phyloP scores from a whole-genome alignment of 53 echinoderm and acorn worm species.

The Echinarachnius parma region DNA sequence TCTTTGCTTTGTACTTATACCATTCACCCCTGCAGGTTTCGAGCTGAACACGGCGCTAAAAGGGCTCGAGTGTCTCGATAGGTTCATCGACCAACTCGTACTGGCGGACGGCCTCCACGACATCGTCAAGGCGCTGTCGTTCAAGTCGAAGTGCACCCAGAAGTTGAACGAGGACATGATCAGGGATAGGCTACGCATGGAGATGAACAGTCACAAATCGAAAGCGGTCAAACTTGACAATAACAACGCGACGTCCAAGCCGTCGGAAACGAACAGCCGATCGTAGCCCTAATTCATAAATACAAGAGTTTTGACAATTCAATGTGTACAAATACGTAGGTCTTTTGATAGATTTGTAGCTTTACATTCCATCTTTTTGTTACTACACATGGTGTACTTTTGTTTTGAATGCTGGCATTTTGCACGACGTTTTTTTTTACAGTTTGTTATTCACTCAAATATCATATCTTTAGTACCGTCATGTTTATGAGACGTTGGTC shows the following conservation, averaged over 20 bases:
- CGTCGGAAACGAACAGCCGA: neutral
- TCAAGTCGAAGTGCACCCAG: slow-evolving; percentile 70
- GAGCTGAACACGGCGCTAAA: slow-evolving; percentile 85
- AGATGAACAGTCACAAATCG: slow-evolving; percentile 38
- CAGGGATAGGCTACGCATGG: slow-evolving; percentile 34
- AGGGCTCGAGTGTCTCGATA: slow-evolving; percentile 66
- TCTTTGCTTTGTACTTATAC: no score
- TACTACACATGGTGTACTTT: no score
- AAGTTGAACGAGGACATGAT: slow-evolving; percentile 78
- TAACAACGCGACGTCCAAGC: neutral
- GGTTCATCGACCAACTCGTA: slow-evolving; percentile 65
- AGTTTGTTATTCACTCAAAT: no score
- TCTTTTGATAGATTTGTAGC: no score
- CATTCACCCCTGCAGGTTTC: slow-evolving; percentile 88
- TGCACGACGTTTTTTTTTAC: no score
- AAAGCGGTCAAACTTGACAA: slow-evolving; percentile 5
- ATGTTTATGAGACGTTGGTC: no score
- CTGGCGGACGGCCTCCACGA: slow-evolving; percentile 59
- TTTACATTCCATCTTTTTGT: no score
- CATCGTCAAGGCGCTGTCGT: slow-evolving; percentile 74
- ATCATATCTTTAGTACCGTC: no score
- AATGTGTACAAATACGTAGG: no score
- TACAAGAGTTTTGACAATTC: no score
- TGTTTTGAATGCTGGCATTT: no score
- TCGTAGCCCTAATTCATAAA: no score